Conservation (phyloP, 2,113 vertebrate species). For the Corythoichthys intestinalis region DNA sequence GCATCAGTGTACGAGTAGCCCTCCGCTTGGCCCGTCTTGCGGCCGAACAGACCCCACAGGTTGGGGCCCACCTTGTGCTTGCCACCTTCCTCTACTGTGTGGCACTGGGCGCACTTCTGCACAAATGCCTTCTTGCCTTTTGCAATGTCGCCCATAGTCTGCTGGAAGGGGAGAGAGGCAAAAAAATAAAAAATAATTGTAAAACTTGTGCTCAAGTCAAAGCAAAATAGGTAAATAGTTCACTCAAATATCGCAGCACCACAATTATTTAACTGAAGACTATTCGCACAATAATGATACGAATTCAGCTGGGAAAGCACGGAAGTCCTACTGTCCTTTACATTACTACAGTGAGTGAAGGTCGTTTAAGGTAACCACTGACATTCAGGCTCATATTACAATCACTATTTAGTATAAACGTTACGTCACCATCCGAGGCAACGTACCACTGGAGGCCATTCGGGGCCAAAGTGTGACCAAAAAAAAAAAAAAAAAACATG, state of each 20-base stretch:
- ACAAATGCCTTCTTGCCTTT: conserved; percentile 79
- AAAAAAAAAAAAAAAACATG: not conserved
- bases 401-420: not conserved
- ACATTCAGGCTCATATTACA: not conserved
- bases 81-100: conserved; percentile 75
- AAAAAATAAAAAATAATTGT: not conserved
- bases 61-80: conserved; percentile 81
- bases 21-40: conserved; percentile 72
- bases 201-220: not conserved
- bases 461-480: not conserved
- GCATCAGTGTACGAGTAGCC: conserved; percentile 79
- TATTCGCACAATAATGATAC: no score
- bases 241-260: no score
- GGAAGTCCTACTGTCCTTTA: not conserved
- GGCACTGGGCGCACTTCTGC: conserved; percentile 80
- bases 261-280: no score
- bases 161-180: conserved; percentile 12
- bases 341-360: conserved; percentile 24
- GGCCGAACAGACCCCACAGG: conserved; percentile 76
- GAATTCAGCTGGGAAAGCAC: no score
- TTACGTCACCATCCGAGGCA: not conserved
- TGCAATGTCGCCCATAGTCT: conserved; percentile 70
- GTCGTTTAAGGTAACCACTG: conserved; percentile 31
- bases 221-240: not conserved
- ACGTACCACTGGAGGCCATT: not conserved